These are phyloP conservation scores for Stegastes partitus DNA, from an alignment of 2,113 vertebrate genomes.

Conservation along the genomic window DNA sequence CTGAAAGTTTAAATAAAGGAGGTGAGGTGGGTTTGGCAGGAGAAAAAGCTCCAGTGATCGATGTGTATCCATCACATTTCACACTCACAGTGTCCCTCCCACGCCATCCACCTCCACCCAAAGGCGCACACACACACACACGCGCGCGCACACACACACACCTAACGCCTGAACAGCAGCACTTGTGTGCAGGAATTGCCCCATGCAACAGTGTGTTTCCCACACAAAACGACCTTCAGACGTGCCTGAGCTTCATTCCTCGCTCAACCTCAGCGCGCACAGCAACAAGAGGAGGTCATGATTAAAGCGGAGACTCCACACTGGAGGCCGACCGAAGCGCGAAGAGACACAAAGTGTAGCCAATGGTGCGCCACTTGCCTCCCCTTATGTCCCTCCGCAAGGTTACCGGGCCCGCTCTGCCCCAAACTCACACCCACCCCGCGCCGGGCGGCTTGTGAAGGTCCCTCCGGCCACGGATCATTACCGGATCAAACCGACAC, in stretches of 20 bases:
- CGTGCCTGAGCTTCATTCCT: conserved; percentile 55
- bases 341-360: conserved; percentile 9
- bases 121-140: not conserved
- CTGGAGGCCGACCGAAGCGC: not conserved
- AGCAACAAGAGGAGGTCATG: conserved; percentile 36
- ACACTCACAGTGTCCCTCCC: conserved; percentile 36
- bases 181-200: conserved; percentile 29
- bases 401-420: conserved; percentile 76
- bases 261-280: conserved; percentile 9
- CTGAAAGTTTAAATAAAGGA: not conserved
- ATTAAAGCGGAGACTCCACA: conserved; percentile 20
- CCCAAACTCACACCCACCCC: conserved; percentile 37
- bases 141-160: conserved; percentile 13
- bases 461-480: conserved; percentile 51
- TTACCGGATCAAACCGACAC: conserved; percentile 48
- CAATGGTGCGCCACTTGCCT: conserved; percentile 71
- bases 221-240: conserved; percentile 85
- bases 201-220: conserved; percentile 54
- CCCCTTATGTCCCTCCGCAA: conserved; percentile 80
- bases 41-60: not conserved
- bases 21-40: not conserved
- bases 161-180: conserved; percentile 21
- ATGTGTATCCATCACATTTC: not conserved
- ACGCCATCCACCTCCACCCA: conserved; percentile 40
- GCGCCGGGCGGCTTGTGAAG: conserved; percentile 28